phyloP scores from a whole-genome alignment of 2,888 invertebrate genomes.

The Nephrotoma guestfalica region DNA sequence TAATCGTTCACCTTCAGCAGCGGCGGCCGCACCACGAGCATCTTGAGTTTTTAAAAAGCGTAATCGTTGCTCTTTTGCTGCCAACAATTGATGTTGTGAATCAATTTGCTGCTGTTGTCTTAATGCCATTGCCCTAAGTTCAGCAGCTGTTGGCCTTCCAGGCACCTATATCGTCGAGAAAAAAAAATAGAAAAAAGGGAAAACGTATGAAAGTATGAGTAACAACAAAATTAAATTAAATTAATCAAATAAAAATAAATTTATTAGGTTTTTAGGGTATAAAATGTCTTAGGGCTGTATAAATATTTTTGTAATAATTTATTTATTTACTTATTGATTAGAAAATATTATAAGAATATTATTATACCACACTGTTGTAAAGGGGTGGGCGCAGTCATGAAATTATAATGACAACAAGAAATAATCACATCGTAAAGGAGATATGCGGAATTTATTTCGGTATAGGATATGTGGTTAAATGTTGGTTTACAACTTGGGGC shows the following conservation, averaged over 20 bases:
- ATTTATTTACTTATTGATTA: background rate
- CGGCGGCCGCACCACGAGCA: constrained; percentile 36
- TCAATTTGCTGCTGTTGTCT: constrained; percentile 97
- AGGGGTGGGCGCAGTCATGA: background rate
- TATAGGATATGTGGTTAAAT: too few relatives aligned
- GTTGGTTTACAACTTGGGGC: too few relatives aligned
- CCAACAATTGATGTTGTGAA: constrained; percentile 79
- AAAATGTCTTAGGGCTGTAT: background rate
- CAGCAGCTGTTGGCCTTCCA: constrained; percentile 85
- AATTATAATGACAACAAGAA: background rate
- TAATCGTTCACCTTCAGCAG: constrained; percentile 78
- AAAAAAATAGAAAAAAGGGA: background rate
- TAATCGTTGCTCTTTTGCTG: constrained; percentile 84
- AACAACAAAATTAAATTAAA: background rate
- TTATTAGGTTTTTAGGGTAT: background rate
- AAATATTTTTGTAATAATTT: background rate
- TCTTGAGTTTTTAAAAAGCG: constrained; percentile 92
- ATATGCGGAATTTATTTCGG: too few relatives aligned
- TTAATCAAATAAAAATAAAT: constrained; percentile 1
- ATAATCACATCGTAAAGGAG: background rate
- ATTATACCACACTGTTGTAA: background rate
- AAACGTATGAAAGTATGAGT: background rate
- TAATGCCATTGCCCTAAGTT: constrained; percentile 96
- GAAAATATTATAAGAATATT: background rate
- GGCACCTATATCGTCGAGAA: constrained; percentile 49